Evolutionary conservation across 2,888 invertebrate genomes (phyloP), one percentile per base, ranked within the genome.

Genomic region (Argyresthia goedartella): DNA sequence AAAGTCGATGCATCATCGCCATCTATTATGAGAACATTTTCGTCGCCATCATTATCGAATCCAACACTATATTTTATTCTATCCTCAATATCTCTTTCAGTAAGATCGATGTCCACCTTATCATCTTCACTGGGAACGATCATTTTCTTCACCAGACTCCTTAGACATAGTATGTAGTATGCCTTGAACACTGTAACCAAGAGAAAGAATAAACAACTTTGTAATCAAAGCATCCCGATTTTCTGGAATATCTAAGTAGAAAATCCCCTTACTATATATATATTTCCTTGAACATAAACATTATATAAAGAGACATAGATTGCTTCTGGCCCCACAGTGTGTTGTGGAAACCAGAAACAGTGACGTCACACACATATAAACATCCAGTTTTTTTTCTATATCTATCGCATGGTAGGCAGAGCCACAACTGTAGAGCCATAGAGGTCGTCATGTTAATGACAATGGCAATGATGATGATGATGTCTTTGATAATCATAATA

Each of bases 101-200:
- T 13, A n/a, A 14, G 14, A 42, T 14, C 42, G n/a, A 14, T 14
- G 14, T 42, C 42, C 13, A 16, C 14, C 44, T 15, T 44, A 15
- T 44, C 44, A 10, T 15, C 16, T 8, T 14, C 10, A 16, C 9
- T 14, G 1, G 16, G 44, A 9, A 15, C 15, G 4, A 7, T 4
- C 34, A 8, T 25, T 33, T 34, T 46, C 34, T 53, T 53, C 15
- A 53, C 6, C 1, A 44, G n/a, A 53, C 50, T 50, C 35, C 53
- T 46, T 47, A 53, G 34, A 10, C 42, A 46, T 47, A 53, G 4
- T n/a, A 53, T 53, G 36, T 42, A 47, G 43, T 53, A 51, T 10
- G 14, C 9, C 15, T 53, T 50, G 11, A 53, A 48, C 13, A 44
- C 53, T 53, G 46, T 41, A 53, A 53, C 13, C 36, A 50, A 41